Evolutionary conservation across 1,140 invertebrate genomes (phyloP), one percentile per base, ranked within the genome.

Genomic region (Heterodera carotae): DNA sequence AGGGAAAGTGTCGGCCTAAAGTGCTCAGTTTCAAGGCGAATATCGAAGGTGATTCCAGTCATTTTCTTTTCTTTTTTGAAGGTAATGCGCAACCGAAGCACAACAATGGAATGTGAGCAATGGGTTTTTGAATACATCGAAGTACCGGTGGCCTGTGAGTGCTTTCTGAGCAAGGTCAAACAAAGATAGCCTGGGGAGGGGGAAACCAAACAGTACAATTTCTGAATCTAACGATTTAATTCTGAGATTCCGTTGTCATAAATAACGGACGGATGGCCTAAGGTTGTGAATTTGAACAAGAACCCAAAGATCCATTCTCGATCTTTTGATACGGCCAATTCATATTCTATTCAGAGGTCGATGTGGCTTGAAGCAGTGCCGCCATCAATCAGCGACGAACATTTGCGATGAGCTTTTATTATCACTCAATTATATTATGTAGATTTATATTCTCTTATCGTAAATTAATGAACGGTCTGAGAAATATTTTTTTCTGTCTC

Each of bases 1-100:
- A 77, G 39, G 76, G 76, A 77, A 77, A 67, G 39, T 77, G 76
- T 48, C 76, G 34, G 2, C 53, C 76, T 29, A 77, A 77, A 77
- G 74, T 43, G 33, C 76, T 77, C n/a, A 77, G 56, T 39, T 77
- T 77, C 56, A 75, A 75, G 59, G 66, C 67, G 39, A 62, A 29
- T 56, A 59, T 22, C 7, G 8, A 75, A 67, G 72, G 67, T 0
- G 34, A 75, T 15, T 74, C 31, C 2, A 10, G 10, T 69, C 8
- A 67, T 69, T 29, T 72, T 12, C 10, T n/a, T 22, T 53, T 29
- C 39, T 31, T 76, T 67, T 18, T 2, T n/a, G n/a, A 25, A 76
- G 39, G 75, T 76, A 39, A 76, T 76, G 64, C 36, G 34, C 25
- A 76, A 75, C 31, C 33, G 67, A 25, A n/a, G 75, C 43, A 36